A percentile compares a stretch with the other conserved stretches of the same genome.
These are phyloP conservation scores for Volucella inanis DNA, from an alignment of 2,888 invertebrate species.

Conservation along the genomic window DNA sequence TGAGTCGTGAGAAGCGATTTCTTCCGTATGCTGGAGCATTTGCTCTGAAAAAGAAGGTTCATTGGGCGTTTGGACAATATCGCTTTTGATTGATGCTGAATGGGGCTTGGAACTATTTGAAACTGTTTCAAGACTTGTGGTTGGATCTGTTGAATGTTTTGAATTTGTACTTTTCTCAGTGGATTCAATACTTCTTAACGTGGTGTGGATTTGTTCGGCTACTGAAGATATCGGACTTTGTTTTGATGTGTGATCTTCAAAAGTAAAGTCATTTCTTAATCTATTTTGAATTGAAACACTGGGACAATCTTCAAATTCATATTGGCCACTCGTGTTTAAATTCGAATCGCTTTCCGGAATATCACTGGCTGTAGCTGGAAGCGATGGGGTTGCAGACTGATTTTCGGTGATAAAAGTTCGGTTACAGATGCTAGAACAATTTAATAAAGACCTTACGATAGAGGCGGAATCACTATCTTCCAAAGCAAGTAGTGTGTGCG, in stretches of 20 bases:
- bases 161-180: constrained; percentile 73
- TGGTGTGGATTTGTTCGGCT: constrained; percentile 10
- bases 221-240: not conserved
- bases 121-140: constrained; percentile 3
- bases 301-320: not conserved
- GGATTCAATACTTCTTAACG: constrained; percentile 66
- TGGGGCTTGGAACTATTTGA: constrained; percentile 18
- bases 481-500: not conserved
- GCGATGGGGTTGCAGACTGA: not conserved
- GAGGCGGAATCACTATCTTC: constrained; percentile 39
- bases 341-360: not conserved
- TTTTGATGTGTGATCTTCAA: constrained; percentile 5
- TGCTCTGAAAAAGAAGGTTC: not conserved
- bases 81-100: constrained; percentile 29
- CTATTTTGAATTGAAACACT: not conserved
- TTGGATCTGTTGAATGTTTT: constrained; percentile 64
- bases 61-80: not conserved
- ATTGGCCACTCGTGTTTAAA: constrained; percentile 23
- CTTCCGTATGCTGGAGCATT: not conserved
- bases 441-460: constrained; percentile 30
- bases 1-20: not conserved
- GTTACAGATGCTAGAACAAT: constrained; percentile 23
- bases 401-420: constrained; percentile 22
- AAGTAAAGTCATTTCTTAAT: not conserved
- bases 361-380: not conserved